Evolutionary conservation across 2,888 invertebrate species (phyloP).

Genomic region (Lycocerus yunnanus): DNA sequence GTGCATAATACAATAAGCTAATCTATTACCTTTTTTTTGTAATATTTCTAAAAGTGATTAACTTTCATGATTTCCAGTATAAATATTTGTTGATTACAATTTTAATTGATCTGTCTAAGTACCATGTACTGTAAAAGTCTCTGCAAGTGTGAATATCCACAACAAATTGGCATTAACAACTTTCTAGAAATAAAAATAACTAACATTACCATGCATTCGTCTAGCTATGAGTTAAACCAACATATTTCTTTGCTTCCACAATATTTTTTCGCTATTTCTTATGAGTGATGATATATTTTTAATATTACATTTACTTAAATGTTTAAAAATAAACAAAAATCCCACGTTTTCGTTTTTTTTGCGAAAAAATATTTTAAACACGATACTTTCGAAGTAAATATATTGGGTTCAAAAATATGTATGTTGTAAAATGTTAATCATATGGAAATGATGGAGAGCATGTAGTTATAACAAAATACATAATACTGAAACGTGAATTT

Average conservation of each 20-base stretch:
- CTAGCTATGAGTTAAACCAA: not conserved
- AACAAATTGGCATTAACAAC: not conserved
- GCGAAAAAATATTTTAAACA: not conserved
- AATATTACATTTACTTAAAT: not conserved
- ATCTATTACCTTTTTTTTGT: not conserved
- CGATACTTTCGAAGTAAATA: not conserved
- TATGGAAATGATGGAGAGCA: not conserved
- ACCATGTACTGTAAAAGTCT: not conserved
- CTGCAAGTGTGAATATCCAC: not conserved
- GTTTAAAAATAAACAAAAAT: not conserved
- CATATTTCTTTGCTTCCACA: not conserved
- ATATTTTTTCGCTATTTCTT: not conserved
- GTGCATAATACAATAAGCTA: not conserved
- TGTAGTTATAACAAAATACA: conserved; percentile 1
- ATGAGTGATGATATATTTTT: not conserved
- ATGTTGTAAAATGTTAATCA: not conserved
- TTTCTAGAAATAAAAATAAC: not conserved
- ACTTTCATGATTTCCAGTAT: not conserved
- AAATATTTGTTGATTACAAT: not conserved
- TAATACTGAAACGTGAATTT: conserved; percentile 25
- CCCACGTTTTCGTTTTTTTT: not conserved
- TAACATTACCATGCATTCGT: not conserved
- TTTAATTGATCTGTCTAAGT: not conserved
- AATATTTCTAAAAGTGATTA: not conserved
- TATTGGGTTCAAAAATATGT: not conserved